Evolutionary conservation across 1,140 invertebrate species (phyloP).

Genomic region (Platyura marginata): DNA sequence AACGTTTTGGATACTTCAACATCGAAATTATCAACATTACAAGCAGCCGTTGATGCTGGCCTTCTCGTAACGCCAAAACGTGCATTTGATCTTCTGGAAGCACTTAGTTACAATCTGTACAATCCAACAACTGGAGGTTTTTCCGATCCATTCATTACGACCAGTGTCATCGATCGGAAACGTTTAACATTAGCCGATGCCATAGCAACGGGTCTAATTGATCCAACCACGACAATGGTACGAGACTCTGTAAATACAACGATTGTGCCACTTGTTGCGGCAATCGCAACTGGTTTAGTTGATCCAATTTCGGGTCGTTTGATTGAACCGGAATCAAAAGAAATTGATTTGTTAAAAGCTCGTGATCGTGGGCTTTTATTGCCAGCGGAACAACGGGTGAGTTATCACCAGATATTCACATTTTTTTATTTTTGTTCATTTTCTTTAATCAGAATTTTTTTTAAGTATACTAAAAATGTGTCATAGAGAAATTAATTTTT

Average conservation of each 20-base stretch:
- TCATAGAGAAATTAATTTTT: too few relatives aligned
- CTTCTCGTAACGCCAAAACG: conserved; percentile 55
- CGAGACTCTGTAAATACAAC: conserved; percentile 58
- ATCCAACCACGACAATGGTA: conserved; percentile 66
- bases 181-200: conserved; percentile 56
- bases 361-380: conserved; percentile 69
- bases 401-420: conserved; percentile 22
- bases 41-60: conserved; percentile 53
- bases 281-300: conserved; percentile 55
- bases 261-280: conserved; percentile 57
- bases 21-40: conserved; percentile 56
- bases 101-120: conserved; percentile 65
- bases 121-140: conserved; percentile 59
- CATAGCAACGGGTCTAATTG: conserved; percentile 57
- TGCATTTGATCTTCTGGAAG: conserved; percentile 62
- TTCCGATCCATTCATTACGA: conserved; percentile 56
- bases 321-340: conserved; percentile 39
- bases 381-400: conserved; percentile 82
- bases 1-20: conserved; percentile 65
- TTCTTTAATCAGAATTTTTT: background rate
- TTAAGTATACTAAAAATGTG: too few relatives aligned
- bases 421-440: background rate
- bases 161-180: conserved; percentile 38
- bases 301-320: conserved; percentile 55
- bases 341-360: conserved; percentile 71